These are phyloP conservation scores for Muscina levida DNA, from an alignment of 2,888 invertebrate species.

Conservation along the genomic window DNA sequence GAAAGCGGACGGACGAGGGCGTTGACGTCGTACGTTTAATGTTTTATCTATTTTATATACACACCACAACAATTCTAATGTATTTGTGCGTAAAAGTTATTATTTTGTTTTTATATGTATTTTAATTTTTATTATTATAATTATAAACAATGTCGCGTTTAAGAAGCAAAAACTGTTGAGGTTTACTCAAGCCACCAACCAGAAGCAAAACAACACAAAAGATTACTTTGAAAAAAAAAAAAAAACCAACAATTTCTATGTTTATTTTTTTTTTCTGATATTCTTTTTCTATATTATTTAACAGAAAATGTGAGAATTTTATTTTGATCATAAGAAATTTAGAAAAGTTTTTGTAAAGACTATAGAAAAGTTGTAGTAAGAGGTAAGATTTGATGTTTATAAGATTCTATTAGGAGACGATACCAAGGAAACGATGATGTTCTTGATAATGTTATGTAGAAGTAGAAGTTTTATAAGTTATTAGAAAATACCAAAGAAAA, in stretches of 20 bases:
- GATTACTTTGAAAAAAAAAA: conserved; percentile 1
- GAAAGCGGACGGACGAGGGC: too few species aligned
- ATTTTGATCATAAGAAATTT: not conserved
- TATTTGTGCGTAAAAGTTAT: conserved; percentile 27
- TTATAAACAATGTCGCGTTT: conserved; percentile 15
- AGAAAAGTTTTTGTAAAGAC: too few species aligned
- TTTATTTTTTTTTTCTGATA: conserved; percentile 13
- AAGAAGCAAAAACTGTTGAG: conserved; percentile 1
- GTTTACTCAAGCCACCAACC: conserved; percentile 28
- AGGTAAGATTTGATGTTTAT: too few species aligned
- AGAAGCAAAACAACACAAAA: not conserved
- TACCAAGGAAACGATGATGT: too few species aligned
- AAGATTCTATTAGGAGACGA: too few species aligned
- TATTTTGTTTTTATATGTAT: conserved; percentile 28
- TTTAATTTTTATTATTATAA: conserved; percentile 44
- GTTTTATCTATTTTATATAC: conserved; percentile 23
- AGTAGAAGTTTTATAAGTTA: too few species aligned
- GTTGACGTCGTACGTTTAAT: not conserved
- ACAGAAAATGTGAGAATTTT: conserved; percentile 18
- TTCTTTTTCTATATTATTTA: conserved; percentile 28
- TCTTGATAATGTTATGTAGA: too few species aligned
- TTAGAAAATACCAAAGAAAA: too few species aligned
- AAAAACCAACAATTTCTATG: conserved; percentile 3
- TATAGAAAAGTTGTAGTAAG: too few species aligned
- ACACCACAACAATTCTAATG: conserved; percentile 4